Evolutionary conservation across 1,140 invertebrate species (phyloP).

Genomic region (Aphaenogaster ashmeadi): DNA sequence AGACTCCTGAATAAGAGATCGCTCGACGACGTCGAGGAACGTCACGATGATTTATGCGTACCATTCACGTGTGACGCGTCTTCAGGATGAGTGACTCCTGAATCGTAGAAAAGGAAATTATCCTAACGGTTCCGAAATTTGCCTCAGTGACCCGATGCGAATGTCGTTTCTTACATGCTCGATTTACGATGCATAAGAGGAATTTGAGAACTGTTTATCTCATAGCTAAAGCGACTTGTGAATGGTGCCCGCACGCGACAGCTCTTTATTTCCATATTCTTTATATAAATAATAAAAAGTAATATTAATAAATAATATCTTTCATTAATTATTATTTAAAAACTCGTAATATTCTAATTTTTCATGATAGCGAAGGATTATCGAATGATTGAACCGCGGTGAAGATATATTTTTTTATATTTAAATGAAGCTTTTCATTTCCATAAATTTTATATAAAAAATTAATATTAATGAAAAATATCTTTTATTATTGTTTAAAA

Average conservation of each 20-base stretch:
- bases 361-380: too few species aligned
- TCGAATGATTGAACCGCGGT: not conserved
- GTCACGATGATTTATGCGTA: not conserved
- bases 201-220: not conserved
- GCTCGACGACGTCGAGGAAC: not conserved
- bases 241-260: not conserved
- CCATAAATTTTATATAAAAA: not conserved
- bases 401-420: too few species aligned
- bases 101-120: conserved; percentile 35
- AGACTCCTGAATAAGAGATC: not conserved
- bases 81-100: not conserved
- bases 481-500: not conserved
- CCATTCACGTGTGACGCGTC: conserved; percentile 3
- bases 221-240: not conserved
- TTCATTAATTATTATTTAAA: not conserved
- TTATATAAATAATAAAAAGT: not conserved
- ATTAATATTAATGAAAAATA: not conserved
- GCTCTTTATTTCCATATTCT: not conserved
- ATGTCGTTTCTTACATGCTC: too few species aligned
- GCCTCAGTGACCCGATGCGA: not conserved
- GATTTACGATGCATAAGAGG: not conserved
- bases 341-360: not conserved
- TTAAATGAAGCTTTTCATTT: not conserved
- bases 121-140: conserved; percentile 22
- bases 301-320: not conserved